Percentiles rank a stretch among this genome's conserved stretches.
Evolutionary conservation across 2,797 vertebrate genomes (phyloP).

Genomic region (Heterohyrax brucei): DNA sequence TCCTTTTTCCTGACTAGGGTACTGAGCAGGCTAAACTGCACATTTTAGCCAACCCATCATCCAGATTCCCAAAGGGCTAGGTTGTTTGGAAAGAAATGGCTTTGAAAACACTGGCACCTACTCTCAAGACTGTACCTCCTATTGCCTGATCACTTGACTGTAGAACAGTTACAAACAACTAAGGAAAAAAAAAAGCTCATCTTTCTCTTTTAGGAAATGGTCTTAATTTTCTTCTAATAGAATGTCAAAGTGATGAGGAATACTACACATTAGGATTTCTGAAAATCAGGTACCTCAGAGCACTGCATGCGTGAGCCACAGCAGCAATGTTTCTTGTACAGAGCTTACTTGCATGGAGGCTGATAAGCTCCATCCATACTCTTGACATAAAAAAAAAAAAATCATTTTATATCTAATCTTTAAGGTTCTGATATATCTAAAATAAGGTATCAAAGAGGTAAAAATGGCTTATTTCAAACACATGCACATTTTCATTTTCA

Average conservation of each 20-base stretch:
- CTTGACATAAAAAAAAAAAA: background rate
- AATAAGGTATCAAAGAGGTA: background rate
- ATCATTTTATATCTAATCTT: background rate
- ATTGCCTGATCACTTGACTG: background rate
- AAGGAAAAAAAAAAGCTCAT: background rate
- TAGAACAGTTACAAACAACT: background rate
- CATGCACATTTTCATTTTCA: background rate
- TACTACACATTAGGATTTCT: background rate
- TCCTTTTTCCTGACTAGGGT: background rate
- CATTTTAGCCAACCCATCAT: background rate
- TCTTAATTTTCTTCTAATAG: background rate
- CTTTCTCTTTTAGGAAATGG: background rate
- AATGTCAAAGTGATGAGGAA: background rate
- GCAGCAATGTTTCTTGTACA: background rate
- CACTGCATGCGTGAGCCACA: background rate
- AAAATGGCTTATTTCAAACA: background rate
- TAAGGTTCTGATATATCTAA: background rate
- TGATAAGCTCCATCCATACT: background rate
- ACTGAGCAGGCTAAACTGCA: background rate
- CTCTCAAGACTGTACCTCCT: background rate
- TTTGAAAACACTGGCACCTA: background rate
- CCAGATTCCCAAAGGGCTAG: background rate
- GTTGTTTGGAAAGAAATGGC: background rate
- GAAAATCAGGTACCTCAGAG: background rate
- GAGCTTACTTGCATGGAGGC: background rate